These are phyloP conservation scores for Leptothorax acervorum DNA, from an alignment of 2,888 invertebrate genomes.

Conservation along the genomic window DNA sequence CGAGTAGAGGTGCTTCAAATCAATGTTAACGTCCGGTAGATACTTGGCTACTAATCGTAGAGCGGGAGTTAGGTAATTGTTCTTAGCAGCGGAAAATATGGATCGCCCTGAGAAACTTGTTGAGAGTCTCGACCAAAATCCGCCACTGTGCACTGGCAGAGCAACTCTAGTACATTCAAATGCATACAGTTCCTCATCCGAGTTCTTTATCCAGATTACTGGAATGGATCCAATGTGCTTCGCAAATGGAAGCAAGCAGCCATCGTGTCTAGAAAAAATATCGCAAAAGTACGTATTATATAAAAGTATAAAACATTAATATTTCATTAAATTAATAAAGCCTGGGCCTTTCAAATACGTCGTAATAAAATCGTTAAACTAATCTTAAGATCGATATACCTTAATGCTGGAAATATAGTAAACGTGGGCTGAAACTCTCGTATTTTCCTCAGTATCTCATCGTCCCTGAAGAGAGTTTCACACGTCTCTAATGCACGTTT, in stretches of 20 bases:
- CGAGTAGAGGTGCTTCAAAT: slow-evolving; percentile 78
- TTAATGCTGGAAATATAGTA: slow-evolving; percentile 81
- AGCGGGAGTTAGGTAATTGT: slow-evolving; percentile 76
- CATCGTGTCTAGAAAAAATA: slow-evolving; percentile 80
- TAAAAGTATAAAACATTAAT: neutral
- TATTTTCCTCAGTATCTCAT: slow-evolving; percentile 74
- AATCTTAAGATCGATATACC: slow-evolving; percentile 70
- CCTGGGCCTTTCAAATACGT: neutral
- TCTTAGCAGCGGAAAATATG: slow-evolving; percentile 71
- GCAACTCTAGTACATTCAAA: slow-evolving; percentile 81
- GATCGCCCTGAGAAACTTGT: slow-evolving; percentile 71
- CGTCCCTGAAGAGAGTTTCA: slow-evolving; percentile 75
- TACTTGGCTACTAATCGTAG: slow-evolving; percentile 74
- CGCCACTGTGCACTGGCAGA: slow-evolving; percentile 77
- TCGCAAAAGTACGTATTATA: neutral
- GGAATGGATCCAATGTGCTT: slow-evolving; percentile 80
- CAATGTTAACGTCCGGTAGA: slow-evolving; percentile 68
- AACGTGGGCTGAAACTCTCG: slow-evolving; percentile 81
- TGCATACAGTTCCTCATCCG: slow-evolving; percentile 80
- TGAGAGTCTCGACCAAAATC: slow-evolving; percentile 75
- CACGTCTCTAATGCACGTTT: slow-evolving; percentile 77
- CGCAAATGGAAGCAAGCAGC: slow-evolving; percentile 82
- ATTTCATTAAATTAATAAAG: neutral
- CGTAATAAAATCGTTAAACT: neutral
- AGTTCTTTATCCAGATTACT: slow-evolving; percentile 80